Conservation (phyloP, 2,888 invertebrate species). For the Argyresthia albistria region DNA sequence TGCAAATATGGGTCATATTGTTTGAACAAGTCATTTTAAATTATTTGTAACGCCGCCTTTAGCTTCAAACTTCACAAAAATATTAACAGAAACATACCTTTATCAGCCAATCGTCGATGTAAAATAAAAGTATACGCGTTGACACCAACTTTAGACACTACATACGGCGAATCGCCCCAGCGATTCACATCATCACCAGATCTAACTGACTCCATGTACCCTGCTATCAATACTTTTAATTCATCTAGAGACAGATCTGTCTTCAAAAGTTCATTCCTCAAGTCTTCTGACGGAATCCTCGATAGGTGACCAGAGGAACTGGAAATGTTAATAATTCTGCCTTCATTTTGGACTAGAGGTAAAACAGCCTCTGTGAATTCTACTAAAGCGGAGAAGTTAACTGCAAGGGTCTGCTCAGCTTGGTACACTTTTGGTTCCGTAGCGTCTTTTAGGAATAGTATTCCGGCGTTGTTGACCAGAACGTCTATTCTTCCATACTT, state of each 20-base stretch:
- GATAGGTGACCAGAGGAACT: slow-evolving; percentile 78
- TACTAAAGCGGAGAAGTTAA: slow-evolving; percentile 46
- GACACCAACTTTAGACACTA: slow-evolving; percentile 82
- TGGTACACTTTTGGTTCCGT: slow-evolving; percentile 36
- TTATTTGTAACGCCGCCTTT: too few species aligned
- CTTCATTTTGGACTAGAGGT: slow-evolving; percentile 76
- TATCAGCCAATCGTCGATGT: slow-evolving; percentile 49
- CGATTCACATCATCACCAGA: slow-evolving; percentile 33
- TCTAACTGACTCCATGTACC: slow-evolving; percentile 74
- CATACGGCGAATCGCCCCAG: slow-evolving; percentile 78
- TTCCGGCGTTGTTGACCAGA: slow-evolving; percentile 82
- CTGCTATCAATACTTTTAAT: slow-evolving; percentile 70
- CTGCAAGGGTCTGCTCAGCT: slow-evolving; percentile 40
- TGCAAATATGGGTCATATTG: too few species aligned
- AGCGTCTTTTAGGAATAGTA: slow-evolving; percentile 46
- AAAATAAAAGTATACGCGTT: slow-evolving; percentile 79
- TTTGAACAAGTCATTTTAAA: too few species aligned
- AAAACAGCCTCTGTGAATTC: slow-evolving; percentile 73
- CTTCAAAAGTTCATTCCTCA: slow-evolving; percentile 58
- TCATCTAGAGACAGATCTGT: slow-evolving; percentile 63
- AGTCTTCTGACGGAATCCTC: slow-evolving; percentile 68
- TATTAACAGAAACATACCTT: slow-evolving; percentile 27
- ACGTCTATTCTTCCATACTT: slow-evolving; percentile 77
- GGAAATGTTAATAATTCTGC: slow-evolving; percentile 81
- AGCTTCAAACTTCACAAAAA: too few species aligned